Conservation (phyloP, 2,797 vertebrate genomes). For the Sylvia borin region DNA sequence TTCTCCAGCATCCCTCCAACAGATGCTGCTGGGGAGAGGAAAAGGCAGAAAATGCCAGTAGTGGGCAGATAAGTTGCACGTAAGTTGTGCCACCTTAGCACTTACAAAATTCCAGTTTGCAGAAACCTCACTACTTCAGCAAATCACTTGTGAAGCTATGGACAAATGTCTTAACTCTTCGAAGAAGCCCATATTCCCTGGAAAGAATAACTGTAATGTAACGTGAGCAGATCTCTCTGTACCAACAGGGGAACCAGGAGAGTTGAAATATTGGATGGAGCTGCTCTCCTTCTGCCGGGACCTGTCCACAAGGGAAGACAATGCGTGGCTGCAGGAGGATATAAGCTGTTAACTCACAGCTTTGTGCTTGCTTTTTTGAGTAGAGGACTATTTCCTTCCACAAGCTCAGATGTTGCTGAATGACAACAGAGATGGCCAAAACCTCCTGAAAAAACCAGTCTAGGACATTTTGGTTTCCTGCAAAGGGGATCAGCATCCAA, state of each 20-base stretch:
- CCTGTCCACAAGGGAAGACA: background rate
- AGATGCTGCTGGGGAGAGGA: conserved; percentile 23
- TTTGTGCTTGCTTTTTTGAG: conserved; percentile 6
- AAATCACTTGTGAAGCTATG: background rate
- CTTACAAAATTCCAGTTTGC: background rate
- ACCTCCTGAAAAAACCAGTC: background rate
- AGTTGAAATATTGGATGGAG: background rate
- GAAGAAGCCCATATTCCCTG: background rate
- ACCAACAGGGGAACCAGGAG: background rate
- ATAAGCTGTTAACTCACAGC: conserved; percentile 2
- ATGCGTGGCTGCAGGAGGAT: background rate
- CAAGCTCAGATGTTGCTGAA: background rate
- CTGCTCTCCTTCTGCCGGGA: conserved; percentile 10
- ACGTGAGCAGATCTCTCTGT: conserved; percentile 1
- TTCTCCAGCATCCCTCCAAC: background rate
- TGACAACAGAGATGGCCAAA: background rate
- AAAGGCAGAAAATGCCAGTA: background rate
- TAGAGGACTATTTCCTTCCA: conserved; percentile 8
- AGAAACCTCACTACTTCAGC: background rate
- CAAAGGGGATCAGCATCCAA: background rate
- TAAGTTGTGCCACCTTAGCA: background rate
- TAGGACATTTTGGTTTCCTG: background rate
- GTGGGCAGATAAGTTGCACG: background rate
- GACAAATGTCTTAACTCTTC: background rate
- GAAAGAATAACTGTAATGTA: background rate